Evolutionary conservation across 2,113 vertebrate species (phyloP), one percentile per base, ranked within the genome.

Genomic region (Erythrocercus mccallii): DNA sequence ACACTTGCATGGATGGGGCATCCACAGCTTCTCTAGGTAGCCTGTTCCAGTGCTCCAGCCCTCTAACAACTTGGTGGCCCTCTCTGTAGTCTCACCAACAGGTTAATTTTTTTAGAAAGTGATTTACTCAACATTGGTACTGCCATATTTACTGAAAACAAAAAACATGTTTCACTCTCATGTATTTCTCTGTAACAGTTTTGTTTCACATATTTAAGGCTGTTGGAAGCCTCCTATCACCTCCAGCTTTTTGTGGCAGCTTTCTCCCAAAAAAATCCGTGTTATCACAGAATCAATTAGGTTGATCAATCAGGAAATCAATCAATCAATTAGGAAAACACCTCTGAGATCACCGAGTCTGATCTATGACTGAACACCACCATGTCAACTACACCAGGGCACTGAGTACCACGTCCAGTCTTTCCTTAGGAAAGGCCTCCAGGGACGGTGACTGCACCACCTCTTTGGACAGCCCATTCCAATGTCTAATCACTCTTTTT

Each of bases 211-310:
- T 33, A 12, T 68, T 22, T 22, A 30, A 38, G 38, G 44, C 47
- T 54, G 7, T 10, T 15, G 8, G 31, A 74, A 28, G 33, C 45
- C 54, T 62, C 37, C 27, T 9, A 5, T 15, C 5, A 51, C 18
- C 37, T 33, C 40, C 24, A 15, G n/a, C 6, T 22, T 48, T 37
- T 44, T 12, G 4, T 15, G 27, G 45, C 1, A 1, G 11, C n/a
- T 66, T 53, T 35, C 70, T 37, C 31, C 22, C 28, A 11, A 5
- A 7, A 21, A 30, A 7, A 1, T 5, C 37, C 2, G 2, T 3
- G 23, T 17, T 73, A 73, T 44, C 33, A 65, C 42, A 33, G 19
- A 57, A 31, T 35, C 54, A 35, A 8, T 35, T 15, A 22, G 30
- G 20, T 25, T 31, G 21, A n/a, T n/a, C n/a, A n/a, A n/a, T n/a